phyloP scores from a whole-genome alignment of 2,797 vertebrate genomes.

The Anniella stebbinsi region DNA sequence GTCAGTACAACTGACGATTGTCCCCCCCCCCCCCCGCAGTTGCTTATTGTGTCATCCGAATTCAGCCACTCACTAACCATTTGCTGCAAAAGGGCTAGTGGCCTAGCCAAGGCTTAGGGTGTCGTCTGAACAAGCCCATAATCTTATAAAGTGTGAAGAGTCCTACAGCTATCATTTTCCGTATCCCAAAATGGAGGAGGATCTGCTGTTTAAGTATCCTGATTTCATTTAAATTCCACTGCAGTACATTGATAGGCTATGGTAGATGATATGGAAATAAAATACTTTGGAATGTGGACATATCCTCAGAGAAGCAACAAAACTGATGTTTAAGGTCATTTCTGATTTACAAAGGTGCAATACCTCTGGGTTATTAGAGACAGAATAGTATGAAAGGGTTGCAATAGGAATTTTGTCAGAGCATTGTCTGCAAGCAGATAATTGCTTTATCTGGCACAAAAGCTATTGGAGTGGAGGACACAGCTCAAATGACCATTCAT shows the following conservation, averaged over 20 bases:
- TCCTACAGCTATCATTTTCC: background rate
- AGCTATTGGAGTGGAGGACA: background rate
- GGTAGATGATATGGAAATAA: background rate
- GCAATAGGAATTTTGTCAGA: background rate
- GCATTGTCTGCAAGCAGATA: background rate
- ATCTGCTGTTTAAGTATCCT: background rate
- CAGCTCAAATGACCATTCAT: background rate
- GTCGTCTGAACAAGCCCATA: background rate
- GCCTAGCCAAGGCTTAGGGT: no score
- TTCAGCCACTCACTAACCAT: no score
- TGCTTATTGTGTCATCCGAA: no score
- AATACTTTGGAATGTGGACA: background rate
- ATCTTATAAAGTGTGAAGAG: background rate
- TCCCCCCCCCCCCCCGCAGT: no score
- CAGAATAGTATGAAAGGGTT: background rate
- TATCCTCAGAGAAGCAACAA: background rate
- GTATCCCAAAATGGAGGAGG: background rate
- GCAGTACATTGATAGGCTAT: no score
- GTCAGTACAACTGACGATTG: no score
- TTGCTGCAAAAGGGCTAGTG: no score
- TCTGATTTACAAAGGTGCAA: background rate
- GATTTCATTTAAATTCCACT: background rate
- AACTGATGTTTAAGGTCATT: background rate
- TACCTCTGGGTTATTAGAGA: background rate
- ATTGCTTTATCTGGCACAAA: background rate